These are phyloP conservation scores for Pelosia muscerda DNA, from an alignment of 2,888 invertebrate species.

Conservation along the genomic window DNA sequence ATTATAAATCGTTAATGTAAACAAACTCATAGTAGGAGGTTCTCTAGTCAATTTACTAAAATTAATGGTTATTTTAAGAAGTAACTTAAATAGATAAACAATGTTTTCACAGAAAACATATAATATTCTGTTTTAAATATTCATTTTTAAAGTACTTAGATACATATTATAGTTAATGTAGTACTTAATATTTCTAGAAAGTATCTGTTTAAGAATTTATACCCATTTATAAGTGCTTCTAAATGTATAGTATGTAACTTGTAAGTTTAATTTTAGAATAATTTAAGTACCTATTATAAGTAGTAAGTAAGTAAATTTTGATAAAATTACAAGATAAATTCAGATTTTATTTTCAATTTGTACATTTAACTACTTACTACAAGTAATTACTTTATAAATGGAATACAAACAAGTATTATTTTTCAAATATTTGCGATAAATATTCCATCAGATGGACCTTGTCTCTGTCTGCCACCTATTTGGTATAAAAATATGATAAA, in stretches of 20 bases:
- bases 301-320: too few species aligned
- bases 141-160: background rate
- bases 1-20: too few species aligned
- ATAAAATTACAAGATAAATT: too few species aligned
- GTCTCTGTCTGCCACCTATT: too few species aligned
- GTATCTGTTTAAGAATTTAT: background rate
- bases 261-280: background rate
- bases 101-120: background rate
- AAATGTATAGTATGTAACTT: conserved; percentile 27
- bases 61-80: background rate
- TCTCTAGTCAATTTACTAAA: background rate
- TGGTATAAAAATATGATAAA: too few species aligned
- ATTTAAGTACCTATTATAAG: background rate
- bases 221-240: conserved; percentile 6
- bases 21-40: too few species aligned
- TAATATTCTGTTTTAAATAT: background rate
- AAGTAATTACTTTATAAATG: too few species aligned
- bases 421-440: background rate
- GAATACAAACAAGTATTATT: too few species aligned
- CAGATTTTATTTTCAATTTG: too few species aligned
- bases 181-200: background rate
- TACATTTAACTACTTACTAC: too few species aligned
- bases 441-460: too few species aligned
- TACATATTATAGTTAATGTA: background rate
- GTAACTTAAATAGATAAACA: background rate